Base-by-base conservation (phyloP, 2,888 invertebrate genomes). In the Notodonta dromedarius region DNA sequence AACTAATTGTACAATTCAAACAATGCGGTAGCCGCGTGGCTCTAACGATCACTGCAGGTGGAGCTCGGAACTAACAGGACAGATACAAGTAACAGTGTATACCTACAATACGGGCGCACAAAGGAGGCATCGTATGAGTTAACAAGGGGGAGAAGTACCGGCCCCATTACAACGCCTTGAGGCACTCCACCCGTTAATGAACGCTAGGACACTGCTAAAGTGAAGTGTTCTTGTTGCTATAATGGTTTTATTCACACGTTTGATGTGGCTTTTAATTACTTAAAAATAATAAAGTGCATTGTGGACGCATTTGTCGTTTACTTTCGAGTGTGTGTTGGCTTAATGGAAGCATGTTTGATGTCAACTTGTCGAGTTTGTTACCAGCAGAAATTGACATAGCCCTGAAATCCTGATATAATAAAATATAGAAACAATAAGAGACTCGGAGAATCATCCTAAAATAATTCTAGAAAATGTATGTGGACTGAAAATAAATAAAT, bases 161-260 rank as follows among this genome's bases (percentile, higher is more conserved):
- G 87, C 81, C 88, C 89, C 87, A 86, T 89, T 87, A 89, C 83
- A 73, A 71, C 78, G 85, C 86, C 90, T 88, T 87, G 86, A 78
- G 79, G 77, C 77, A 78, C 82, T 82, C 77, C 77, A 72, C 78
- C 76, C 78, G 79, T 78, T 83, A 83, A 83, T 83, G 83, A 83
- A 82, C 76, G 71, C 78, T 76, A 82, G 80, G 80, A 80, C 81
- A 82, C 77, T 80, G 79, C 79, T 82, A 77, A 76, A 82, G 80
- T 77, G 80, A 78, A 80, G 80, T 70, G 71, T 75, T 77, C 82
- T 82, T 80, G 76, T 78, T 78, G 70, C 77, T 76, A 69, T 71
- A 79, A 79, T 75, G 78, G 78, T 78, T 81, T 76, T 77, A 77
- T 80, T 79, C 76, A 68, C 77, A 74, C 74, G 67, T 79, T 70